Percentiles rank a stretch among this genome's conserved stretches.
Conservation (phyloP, 2,888 invertebrate genomes). For the Heliconius charithonia region DNA sequence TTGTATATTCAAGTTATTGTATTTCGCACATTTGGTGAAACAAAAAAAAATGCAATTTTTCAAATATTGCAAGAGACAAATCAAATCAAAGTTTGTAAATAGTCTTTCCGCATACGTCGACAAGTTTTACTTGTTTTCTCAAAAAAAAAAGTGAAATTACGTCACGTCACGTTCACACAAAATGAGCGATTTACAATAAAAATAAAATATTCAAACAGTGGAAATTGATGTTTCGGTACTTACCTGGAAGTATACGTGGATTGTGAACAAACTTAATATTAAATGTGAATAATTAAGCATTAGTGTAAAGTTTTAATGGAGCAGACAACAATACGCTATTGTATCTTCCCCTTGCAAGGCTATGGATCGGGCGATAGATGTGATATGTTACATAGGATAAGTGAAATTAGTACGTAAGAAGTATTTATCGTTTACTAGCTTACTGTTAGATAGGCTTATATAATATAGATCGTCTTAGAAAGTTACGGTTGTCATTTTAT, state of each 20-base stretch:
- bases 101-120: neutral
- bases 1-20: constrained; percentile 27
- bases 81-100: neutral
- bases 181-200: constrained; percentile 1
- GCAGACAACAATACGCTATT: constrained; percentile 49
- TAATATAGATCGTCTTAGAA: constrained; percentile 66
- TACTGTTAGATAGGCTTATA: constrained; percentile 70
- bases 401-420: constrained; percentile 72
- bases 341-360: constrained; percentile 64
- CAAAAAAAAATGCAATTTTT: neutral
- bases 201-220: constrained; percentile 28
- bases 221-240: constrained; percentile 46
- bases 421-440: constrained; percentile 79
- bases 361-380: constrained; percentile 76
- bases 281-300: constrained; percentile 40
- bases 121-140: neutral
- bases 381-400: constrained; percentile 78
- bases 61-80: neutral
- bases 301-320: constrained; percentile 42
- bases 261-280: constrained; percentile 44
- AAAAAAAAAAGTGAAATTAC: neutral
- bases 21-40: neutral
- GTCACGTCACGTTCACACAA: neutral
- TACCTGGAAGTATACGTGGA: constrained; percentile 44
- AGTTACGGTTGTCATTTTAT: constrained; percentile 68